Evolutionary conservation across 37 sponge, comb jelly and placozoan species (phyloP).

Genomic region (Mnemiopsis leidyi): DNA sequence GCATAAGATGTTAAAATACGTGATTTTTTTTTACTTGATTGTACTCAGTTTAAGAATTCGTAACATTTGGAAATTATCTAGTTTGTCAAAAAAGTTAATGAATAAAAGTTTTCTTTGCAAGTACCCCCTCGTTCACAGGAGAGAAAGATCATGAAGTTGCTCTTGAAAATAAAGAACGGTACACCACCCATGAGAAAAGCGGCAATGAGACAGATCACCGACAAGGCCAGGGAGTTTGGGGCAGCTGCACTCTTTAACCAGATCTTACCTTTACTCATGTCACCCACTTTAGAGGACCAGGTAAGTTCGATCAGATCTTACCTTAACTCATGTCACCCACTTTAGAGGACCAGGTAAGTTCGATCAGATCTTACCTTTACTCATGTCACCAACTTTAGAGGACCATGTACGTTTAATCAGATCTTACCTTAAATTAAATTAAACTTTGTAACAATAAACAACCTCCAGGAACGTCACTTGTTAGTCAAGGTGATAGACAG

Average conservation of each 20-base stretch:
- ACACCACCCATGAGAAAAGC: slow-evolving; percentile 99
- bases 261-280: slow-evolving; percentile 97
- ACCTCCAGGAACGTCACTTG: slow-evolving; percentile 82
- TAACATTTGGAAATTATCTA: too few species aligned
- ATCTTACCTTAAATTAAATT: background rate
- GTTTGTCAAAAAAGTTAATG: too few species aligned
- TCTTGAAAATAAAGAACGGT: slow-evolving; percentile 98
- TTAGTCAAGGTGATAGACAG: slow-evolving; percentile 98
- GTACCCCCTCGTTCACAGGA: slow-evolving; percentile 69
- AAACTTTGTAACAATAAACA: background rate
- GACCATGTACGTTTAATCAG: too few species aligned
- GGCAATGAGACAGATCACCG: slow-evolving; percentile 94
- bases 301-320: slow-evolving; percentile 88
- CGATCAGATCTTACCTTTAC: slow-evolving; percentile 96
- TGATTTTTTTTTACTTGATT: too few species aligned
- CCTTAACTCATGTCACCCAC: slow-evolving; percentile 97
- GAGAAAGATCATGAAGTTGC: slow-evolving; percentile 88
- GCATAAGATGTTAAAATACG: too few species aligned
- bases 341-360: slow-evolving; percentile 84
- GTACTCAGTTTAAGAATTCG: too few species aligned
- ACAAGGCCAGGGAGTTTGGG: slow-evolving; percentile 97
- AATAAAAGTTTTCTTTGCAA: too few species aligned
- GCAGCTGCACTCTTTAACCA: slow-evolving; percentile 97
- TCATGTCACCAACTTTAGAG: slow-evolving; percentile 95
- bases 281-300: slow-evolving; percentile 93